Percentiles rank a stretch among this genome's conserved stretches.
phyloP scores from a whole-genome alignment of 1,140 invertebrate genomes.

The Planococcus citri region DNA sequence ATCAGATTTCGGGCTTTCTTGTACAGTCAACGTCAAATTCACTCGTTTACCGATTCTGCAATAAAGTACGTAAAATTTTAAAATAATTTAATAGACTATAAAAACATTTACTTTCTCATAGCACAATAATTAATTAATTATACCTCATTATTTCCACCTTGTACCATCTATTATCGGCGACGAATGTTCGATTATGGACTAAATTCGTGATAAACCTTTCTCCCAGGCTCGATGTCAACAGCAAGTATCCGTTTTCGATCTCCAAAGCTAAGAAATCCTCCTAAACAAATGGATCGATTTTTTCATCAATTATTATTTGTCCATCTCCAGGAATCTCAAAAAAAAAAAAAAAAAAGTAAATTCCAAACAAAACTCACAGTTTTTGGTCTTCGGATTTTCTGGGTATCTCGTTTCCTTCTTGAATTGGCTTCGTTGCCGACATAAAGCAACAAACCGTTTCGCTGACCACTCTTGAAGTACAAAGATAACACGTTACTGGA shows the following conservation, averaged over 20 bases:
- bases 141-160: constrained; percentile 72
- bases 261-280: constrained; percentile 90
- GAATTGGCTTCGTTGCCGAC: constrained; percentile 67
- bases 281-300: constrained; percentile 35
- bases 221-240: constrained; percentile 77
- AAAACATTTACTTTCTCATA: too few species aligned
- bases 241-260: constrained; percentile 73
- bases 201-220: constrained; percentile 51
- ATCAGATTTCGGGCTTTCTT: constrained; percentile 49
- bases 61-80: neutral
- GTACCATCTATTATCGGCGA: constrained; percentile 80
- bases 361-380: constrained; percentile 35
- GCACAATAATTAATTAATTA: too few species aligned
- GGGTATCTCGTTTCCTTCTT: constrained; percentile 37
- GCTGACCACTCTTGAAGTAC: constrained; percentile 69
- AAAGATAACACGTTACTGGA: constrained; percentile 75
- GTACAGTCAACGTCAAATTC: constrained; percentile 54
- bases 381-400: constrained; percentile 45
- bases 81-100: too few species aligned
- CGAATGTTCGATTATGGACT: constrained; percentile 58
- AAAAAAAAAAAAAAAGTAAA: too few species aligned
- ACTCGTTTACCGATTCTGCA: constrained; percentile 66
- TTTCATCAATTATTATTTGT: too few species aligned
- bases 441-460: constrained; percentile 74
- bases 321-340: too few species aligned